phyloP scores from a whole-genome alignment of 2,113 vertebrate species.

The Peucedramus taeniatus region DNA sequence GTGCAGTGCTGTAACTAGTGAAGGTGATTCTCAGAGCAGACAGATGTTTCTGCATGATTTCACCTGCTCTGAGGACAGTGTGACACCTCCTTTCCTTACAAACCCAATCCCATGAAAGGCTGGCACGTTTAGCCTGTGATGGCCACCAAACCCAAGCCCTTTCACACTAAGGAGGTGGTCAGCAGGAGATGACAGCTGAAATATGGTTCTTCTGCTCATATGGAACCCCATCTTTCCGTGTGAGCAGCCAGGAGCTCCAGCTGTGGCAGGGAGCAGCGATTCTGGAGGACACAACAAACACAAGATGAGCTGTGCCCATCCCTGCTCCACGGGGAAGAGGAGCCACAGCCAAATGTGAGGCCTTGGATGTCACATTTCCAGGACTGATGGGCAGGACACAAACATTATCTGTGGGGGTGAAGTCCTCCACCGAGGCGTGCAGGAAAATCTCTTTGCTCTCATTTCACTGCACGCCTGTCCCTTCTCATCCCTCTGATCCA shows the following conservation, averaged over 20 bases:
- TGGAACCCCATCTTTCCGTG: neutral
- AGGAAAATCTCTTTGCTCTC: neutral
- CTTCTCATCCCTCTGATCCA: neutral
- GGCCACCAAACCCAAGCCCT: neutral
- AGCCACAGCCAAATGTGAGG: neutral
- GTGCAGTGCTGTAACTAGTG: neutral
- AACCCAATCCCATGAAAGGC: neutral
- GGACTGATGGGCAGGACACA: neutral
- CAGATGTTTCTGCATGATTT: neutral
- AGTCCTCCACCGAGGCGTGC: rapidly evolving
- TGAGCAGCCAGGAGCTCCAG: neutral
- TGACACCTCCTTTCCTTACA: neutral
- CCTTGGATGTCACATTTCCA: neutral
- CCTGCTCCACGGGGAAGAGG: rapidly evolving
- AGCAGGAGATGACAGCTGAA: neutral
- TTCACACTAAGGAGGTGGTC: neutral
- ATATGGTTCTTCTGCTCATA: neutral
- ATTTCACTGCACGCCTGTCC: neutral
- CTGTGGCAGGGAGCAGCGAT: neutral
- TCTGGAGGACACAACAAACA: neutral
- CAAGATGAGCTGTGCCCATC: neutral
- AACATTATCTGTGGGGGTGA: neutral
- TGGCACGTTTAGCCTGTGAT: neutral
- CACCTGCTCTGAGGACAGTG: neutral
- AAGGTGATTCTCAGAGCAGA: neutral